Conservation (phyloP, 2,113 vertebrate genomes). For the Addax nasomaculatus region DNA sequence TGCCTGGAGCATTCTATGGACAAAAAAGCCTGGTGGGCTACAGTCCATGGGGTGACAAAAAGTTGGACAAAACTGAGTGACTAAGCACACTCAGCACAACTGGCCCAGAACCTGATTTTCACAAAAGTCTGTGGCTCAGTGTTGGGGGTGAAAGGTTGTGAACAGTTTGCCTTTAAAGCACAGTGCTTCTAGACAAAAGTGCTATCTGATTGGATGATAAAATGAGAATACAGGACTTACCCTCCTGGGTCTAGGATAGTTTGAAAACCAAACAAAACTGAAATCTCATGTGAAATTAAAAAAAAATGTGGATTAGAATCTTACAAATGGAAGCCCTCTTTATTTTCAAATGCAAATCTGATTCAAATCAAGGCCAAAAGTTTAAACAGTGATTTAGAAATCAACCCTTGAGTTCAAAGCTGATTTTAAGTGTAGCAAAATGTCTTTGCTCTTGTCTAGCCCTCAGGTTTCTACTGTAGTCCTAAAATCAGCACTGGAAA, state of each 20-base stretch:
- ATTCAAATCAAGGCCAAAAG: conserved; percentile 51
- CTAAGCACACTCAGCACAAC: not conserved
- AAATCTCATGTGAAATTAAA: not conserved
- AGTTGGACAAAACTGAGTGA: not conserved
- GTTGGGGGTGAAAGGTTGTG: not conserved
- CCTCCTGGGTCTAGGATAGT: not conserved
- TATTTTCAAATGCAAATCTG: conserved; percentile 59
- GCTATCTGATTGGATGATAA: not conserved
- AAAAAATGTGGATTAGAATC: not conserved
- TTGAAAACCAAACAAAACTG: not conserved
- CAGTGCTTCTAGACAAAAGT: not conserved
- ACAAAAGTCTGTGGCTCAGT: not conserved
- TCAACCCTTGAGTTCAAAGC: conserved; percentile 44
- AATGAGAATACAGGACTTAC: not conserved
- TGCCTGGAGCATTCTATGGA: not conserved
- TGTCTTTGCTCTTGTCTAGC: not conserved
- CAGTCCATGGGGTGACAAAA: not conserved
- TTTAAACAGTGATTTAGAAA: conserved; percentile 48
- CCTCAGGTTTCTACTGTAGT: not conserved
- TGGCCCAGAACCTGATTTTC: not conserved
- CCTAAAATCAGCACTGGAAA: not conserved
- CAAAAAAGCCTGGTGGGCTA: not conserved
- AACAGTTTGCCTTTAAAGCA: not conserved
- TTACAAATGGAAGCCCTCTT: not conserved
- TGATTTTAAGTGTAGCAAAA: conserved; percentile 7